Conservation (phyloP, 2,113 vertebrate genomes). For the Ovis canadensis region DNA sequence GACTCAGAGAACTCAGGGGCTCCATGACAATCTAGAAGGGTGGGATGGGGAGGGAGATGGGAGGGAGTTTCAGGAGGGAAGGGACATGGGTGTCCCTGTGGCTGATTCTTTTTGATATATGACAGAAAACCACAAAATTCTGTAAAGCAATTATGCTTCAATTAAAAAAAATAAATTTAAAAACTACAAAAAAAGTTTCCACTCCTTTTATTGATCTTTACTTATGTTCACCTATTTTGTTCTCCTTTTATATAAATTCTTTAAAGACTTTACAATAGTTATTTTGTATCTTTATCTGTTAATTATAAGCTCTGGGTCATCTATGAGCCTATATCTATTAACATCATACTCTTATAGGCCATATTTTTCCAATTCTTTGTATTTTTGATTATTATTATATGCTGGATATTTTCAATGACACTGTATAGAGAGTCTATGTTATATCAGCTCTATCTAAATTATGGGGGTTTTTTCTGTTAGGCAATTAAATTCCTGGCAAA, state of each 20-base stretch:
- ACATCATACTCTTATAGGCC: background rate
- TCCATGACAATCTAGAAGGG: background rate
- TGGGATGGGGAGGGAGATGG: background rate
- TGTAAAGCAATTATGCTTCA: background rate
- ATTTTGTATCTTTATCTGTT: background rate
- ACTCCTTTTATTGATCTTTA: background rate
- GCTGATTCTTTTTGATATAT: background rate
- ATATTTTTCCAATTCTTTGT: background rate
- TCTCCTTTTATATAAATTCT: background rate
- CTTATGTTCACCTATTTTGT: background rate
- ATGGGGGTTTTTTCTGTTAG: background rate
- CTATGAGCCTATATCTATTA: background rate
- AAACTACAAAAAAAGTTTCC: background rate
- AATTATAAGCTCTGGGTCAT: background rate
- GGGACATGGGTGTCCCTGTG: background rate
- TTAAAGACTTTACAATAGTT: background rate
- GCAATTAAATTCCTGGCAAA: background rate
- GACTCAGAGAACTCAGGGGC: background rate
- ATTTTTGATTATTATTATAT: background rate
- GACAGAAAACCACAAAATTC: background rate
- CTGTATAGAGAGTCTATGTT: background rate
- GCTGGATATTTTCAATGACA: background rate
- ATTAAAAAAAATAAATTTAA: background rate
- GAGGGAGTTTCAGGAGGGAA: background rate
- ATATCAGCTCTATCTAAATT: background rate